A percentile compares a stretch with the other conserved stretches of the same genome.
Evolutionary conservation across 1,140 invertebrate genomes (phyloP).

Genomic region (Epicauta chinensis): DNA sequence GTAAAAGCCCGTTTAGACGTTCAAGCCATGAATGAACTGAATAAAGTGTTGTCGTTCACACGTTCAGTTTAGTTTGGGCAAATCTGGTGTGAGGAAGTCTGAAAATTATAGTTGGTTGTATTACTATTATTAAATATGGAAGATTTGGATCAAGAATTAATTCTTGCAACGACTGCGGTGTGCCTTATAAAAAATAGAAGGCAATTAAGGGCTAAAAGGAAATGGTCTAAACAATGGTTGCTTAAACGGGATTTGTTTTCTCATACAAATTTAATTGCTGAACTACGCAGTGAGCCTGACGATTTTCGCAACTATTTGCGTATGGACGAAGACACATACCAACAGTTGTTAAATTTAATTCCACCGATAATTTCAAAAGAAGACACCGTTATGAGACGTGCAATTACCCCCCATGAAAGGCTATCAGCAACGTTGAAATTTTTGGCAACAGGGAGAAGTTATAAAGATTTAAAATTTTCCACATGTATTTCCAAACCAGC

Average conservation of each 20-base stretch:
- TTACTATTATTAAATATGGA: no score
- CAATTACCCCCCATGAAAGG: slow-evolving; percentile 16
- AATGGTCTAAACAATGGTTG: slow-evolving; percentile 8
- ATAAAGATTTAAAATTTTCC: not conserved
- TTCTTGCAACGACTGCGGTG: no score
- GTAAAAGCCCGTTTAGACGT: no score
- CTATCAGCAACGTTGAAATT: slow-evolving; percentile 16
- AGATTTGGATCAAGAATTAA: no score
- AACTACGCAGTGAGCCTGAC: slow-evolving; percentile 23
- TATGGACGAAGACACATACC: slow-evolving; percentile 32
- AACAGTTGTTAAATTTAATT: slow-evolving; percentile 12
- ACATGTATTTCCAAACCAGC: not conserved
- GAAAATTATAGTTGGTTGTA: no score
- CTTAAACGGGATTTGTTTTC: slow-evolving; percentile 8
- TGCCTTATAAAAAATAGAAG: not conserved
- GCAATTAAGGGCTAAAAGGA: not conserved
- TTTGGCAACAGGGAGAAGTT: slow-evolving; percentile 6
- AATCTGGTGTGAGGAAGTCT: no score
- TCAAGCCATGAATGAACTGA: no score
- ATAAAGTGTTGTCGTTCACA: no score
- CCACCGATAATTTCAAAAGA: slow-evolving; percentile 6
- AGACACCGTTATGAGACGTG: slow-evolving; percentile 13
- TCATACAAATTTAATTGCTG: slow-evolving; percentile 30
- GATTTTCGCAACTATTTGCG: slow-evolving; percentile 31
- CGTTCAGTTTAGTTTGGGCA: no score